Conservation (phyloP, 2,113 vertebrate genomes). For the Microtus ochrogaster region DNA sequence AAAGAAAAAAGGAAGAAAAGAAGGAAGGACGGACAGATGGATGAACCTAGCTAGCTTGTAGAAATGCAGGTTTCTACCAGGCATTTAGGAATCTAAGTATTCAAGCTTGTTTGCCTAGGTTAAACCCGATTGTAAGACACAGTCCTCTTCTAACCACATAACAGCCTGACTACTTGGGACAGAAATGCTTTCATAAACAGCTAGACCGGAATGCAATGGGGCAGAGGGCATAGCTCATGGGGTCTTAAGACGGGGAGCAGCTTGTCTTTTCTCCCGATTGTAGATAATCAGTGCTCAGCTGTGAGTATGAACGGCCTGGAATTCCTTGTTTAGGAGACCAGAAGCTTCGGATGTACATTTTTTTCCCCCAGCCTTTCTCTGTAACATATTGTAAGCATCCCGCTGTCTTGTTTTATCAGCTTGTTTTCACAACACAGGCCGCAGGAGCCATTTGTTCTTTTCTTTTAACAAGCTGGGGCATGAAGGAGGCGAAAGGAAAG, state of each 20-base stretch:
- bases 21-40: not conserved
- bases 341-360: not conserved
- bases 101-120: not conserved
- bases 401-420: constrained; percentile 23
- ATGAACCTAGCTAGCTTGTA: not conserved
- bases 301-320: not conserved
- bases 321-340: not conserved
- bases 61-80: constrained; percentile 55
- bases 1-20: not conserved
- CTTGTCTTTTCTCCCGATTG: not conserved
- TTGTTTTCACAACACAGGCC: not conserved
- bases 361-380: not conserved
- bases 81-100: not conserved
- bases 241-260: not conserved
- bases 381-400: not conserved
- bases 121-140: not conserved
- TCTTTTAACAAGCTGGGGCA: not conserved
- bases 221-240: too few species aligned
- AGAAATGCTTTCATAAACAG: not conserved
- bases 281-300: not conserved
- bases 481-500: not conserved
- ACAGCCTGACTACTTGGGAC: not conserved
- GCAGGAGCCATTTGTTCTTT: not conserved
- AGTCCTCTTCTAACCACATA: not conserved
- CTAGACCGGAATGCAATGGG: not conserved